These are phyloP conservation scores for Montipora sp. DNA, from an alignment of 64 coral and sea anemone species.

Conservation along the genomic window DNA sequence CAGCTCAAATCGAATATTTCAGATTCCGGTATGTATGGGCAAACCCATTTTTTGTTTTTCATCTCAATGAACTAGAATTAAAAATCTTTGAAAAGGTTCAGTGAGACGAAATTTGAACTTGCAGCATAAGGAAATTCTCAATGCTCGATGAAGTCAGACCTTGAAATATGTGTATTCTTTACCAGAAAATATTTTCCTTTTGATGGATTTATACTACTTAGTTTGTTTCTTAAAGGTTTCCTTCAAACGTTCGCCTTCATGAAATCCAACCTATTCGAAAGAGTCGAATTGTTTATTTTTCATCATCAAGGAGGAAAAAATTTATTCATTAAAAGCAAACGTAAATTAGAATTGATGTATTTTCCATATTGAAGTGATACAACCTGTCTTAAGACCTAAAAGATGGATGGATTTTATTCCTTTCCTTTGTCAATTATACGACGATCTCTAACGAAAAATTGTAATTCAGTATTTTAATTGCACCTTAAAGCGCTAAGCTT, in stretches of 20 bases:
- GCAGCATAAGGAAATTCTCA: background rate
- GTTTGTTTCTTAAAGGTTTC: background rate
- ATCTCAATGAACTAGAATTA: background rate
- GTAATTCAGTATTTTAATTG: background rate
- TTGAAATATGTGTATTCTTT: background rate
- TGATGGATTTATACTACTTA: background rate
- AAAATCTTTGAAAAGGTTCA: background rate
- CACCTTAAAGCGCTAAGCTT: background rate
- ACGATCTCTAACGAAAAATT: background rate
- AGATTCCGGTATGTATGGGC: background rate
- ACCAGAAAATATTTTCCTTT: background rate
- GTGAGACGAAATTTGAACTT: background rate
- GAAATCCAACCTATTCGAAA: background rate
- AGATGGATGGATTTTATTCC: background rate
- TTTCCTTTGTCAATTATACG: no score
- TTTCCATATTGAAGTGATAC: background rate
- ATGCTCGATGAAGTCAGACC: background rate
- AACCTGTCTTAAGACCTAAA: background rate
- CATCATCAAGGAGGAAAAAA: slow-evolving; percentile 6
- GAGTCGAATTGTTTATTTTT: slow-evolving; percentile 49
- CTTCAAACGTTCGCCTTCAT: background rate
- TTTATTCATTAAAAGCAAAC: background rate
- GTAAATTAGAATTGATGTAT: background rate
- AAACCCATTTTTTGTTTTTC: background rate
- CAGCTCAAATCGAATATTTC: background rate